These are phyloP conservation scores for Cyrtorhinus lividipennis DNA, from an alignment of 1,140 invertebrate species.

Conservation along the genomic window DNA sequence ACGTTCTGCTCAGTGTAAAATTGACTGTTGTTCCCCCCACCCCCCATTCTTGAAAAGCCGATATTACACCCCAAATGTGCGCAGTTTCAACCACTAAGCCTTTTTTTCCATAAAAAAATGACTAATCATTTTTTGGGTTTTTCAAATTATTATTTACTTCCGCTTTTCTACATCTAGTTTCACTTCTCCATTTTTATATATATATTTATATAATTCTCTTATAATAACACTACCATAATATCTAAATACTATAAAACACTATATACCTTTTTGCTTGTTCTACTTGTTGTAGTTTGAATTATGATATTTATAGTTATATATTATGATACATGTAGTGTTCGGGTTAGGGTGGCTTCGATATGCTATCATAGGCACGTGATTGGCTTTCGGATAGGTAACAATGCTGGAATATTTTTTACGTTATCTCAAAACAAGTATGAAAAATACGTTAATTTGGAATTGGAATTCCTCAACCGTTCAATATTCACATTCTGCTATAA, in stretches of 20 bases:
- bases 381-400: too few relatives aligned
- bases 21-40: not conserved
- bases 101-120: not conserved
- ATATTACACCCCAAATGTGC: not conserved
- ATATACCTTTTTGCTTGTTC: conserved; percentile 9
- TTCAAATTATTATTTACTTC: conserved; percentile 8
- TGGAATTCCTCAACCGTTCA: too few relatives aligned
- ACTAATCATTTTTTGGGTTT: conserved; percentile 11
- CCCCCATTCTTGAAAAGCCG: not conserved
- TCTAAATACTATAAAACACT: conserved; percentile 18
- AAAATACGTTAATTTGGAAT: too few relatives aligned
- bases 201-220: conserved; percentile 15
- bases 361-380: too few relatives aligned
- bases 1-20: not conserved
- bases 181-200: conserved; percentile 17
- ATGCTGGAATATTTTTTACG: too few relatives aligned
- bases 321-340: not conserved
- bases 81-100: not conserved
- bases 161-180: conserved; percentile 16
- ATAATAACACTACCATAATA: conserved; percentile 11
- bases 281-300: conserved; percentile 10
- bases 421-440: too few relatives aligned
- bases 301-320: conserved; percentile 16
- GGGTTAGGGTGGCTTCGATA: too few relatives aligned
- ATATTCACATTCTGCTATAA: too few relatives aligned